Conservation (phyloP, 2,113 vertebrate species). For the Cebus imitator region DNA sequence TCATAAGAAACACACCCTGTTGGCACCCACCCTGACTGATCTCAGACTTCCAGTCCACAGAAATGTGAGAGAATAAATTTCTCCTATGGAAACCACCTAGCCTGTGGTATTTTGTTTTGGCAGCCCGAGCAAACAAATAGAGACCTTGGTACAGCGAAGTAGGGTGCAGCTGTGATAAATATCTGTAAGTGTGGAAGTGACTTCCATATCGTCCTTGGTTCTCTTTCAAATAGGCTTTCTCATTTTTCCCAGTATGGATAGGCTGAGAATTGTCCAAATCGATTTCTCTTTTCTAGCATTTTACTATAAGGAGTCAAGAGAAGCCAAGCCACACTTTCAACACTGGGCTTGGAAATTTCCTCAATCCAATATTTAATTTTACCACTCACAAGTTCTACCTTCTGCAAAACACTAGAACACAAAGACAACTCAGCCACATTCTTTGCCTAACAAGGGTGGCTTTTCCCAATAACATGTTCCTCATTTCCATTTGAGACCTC, state of each 20-base stretch:
- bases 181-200: not conserved
- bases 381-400: not conserved
- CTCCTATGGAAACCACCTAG: not conserved
- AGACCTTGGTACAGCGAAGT: not conserved
- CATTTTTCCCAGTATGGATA: not conserved
- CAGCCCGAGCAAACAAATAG: not conserved
- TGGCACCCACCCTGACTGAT: not conserved
- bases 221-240: not conserved
- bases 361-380: not conserved
- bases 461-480: not conserved
- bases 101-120: not conserved
- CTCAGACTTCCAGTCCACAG: not conserved
- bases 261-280: not conserved
- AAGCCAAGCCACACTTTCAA: not conserved
- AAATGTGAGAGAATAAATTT: not conserved
- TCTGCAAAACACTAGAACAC: not conserved
- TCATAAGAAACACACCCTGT: too few relatives aligned
- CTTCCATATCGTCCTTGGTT: not conserved
- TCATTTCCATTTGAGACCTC: not conserved
- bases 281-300: not conserved
- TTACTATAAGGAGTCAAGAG: not conserved
- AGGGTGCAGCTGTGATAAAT: not conserved
- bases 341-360: not conserved
- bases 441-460: not conserved
- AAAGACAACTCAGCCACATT: not conserved